Conservation (phyloP, 2,113 vertebrate species). For the Megaceryle torquata region DNA sequence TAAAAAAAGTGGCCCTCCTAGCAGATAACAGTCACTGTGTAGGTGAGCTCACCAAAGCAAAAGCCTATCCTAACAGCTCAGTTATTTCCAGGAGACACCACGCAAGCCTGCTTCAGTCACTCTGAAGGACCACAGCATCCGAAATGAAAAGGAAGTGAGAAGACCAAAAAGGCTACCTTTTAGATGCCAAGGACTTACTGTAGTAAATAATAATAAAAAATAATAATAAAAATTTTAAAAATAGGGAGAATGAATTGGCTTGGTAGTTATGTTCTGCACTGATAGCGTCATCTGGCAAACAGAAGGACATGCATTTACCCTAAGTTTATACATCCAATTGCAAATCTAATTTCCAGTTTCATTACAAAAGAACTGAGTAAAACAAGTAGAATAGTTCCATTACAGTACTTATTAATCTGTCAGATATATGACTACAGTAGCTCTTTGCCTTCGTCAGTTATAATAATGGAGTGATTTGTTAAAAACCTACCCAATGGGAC, state of each 20-base stretch:
- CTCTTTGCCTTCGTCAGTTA: background rate
- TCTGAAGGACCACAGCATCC: background rate
- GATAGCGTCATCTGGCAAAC: background rate
- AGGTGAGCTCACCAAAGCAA: background rate
- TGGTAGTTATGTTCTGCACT: background rate
- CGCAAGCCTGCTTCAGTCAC: accelerated
- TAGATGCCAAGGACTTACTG: background rate
- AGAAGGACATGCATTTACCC: background rate
- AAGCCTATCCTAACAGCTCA: background rate
- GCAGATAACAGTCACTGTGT: background rate
- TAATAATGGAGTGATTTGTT: background rate
- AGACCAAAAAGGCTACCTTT: background rate
- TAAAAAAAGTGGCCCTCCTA: background rate
- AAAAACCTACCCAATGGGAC: background rate
- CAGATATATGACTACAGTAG: background rate
- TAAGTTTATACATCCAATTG: background rate
- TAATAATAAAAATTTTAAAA: background rate
- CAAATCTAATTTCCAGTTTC: background rate
- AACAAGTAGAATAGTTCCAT: background rate
- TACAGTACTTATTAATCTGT: background rate
- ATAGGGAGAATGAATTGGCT: background rate
- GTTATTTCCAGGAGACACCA: background rate
- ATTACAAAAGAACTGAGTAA: background rate
- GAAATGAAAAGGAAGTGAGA: background rate
- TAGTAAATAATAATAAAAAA: background rate